Percentiles rank a stretch among this genome's conserved stretches.
Evolutionary conservation across 2,888 invertebrate genomes (phyloP).

Genomic region (Escarpia spicata): DNA sequence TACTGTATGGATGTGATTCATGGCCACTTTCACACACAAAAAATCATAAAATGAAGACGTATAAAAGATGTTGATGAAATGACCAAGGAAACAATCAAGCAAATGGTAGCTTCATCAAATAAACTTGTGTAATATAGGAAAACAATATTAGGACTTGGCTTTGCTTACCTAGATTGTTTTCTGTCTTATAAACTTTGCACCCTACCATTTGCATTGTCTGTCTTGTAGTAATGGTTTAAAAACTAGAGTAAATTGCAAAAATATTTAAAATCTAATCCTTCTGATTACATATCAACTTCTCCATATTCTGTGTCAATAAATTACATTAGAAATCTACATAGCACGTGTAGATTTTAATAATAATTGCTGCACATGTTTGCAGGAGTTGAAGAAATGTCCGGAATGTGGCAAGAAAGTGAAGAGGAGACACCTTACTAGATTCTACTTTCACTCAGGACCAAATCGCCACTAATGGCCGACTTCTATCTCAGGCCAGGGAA

Average conservation of each 20-base stretch:
- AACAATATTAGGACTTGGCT: not conserved
- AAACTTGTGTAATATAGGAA: not conserved
- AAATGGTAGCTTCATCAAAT: not conserved
- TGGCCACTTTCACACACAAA: not conserved
- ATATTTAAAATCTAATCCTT: not conserved
- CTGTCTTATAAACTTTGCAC: not conserved
- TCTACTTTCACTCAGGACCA: constrained; percentile 42
- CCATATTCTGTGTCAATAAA: too few species aligned
- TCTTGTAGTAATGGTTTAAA: constrained; percentile 6
- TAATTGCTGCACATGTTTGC: constrained; percentile 27
- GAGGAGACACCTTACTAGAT: constrained; percentile 46
- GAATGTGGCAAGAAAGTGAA: constrained; percentile 47
- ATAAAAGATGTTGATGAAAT: not conserved
- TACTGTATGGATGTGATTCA: not conserved
- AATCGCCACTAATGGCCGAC: not conserved
- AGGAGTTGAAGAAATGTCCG: constrained; percentile 51
- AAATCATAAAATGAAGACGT: not conserved
- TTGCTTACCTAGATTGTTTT: not conserved
- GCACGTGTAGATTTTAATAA: not conserved
- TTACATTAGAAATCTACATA: too few species aligned
- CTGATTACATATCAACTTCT: too few species aligned
- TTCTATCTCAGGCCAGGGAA: not conserved
- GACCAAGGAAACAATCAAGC: not conserved
- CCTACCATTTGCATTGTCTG: not conserved
- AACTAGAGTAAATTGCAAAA: not conserved